Conservation (phyloP, 2,797 vertebrate genomes). For the Sebastes trivittatus region DNA sequence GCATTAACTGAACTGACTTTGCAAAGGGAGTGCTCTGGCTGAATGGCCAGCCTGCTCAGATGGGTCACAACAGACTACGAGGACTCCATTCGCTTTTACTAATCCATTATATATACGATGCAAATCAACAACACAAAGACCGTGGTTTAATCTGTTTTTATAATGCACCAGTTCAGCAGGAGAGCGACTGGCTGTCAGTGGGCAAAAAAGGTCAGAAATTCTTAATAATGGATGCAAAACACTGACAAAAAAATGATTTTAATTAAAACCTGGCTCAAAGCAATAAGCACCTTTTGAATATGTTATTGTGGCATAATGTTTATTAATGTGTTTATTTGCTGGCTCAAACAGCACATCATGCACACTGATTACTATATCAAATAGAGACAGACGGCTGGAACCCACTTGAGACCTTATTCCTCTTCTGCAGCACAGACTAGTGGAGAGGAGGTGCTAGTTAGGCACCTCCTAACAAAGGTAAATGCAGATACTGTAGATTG, state of each 20-base stretch:
- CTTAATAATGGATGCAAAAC: constrained; percentile 70
- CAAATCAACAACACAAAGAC: constrained; percentile 71
- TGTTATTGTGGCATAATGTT: constrained; percentile 74
- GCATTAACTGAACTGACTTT: constrained; percentile 67
- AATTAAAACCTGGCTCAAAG: constrained; percentile 73
- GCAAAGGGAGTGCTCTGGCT: constrained; percentile 51
- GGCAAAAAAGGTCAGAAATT: constrained; percentile 61
- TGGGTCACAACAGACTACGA: constrained; percentile 52
- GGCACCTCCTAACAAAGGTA: neutral
- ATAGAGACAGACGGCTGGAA: constrained; percentile 44
- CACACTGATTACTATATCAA: constrained; percentile 70
- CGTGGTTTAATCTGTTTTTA: constrained; percentile 67
- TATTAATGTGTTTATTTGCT: constrained; percentile 78
- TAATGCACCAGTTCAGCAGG: constrained; percentile 47
- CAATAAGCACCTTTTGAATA: constrained; percentile 69
- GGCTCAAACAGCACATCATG: constrained; percentile 46
- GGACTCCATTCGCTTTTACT: constrained; percentile 46
- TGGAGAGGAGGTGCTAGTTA: constrained; percentile 29
- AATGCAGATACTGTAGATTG: neutral
- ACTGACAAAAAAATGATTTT: constrained; percentile 69
- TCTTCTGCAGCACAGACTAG: constrained; percentile 45
- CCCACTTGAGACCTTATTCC: neutral
- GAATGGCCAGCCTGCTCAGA: constrained; percentile 61
- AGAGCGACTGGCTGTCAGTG: constrained; percentile 45
- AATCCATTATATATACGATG: constrained; percentile 71